Conservation (phyloP, 2,888 invertebrate species). For the Resseliella maxima region DNA sequence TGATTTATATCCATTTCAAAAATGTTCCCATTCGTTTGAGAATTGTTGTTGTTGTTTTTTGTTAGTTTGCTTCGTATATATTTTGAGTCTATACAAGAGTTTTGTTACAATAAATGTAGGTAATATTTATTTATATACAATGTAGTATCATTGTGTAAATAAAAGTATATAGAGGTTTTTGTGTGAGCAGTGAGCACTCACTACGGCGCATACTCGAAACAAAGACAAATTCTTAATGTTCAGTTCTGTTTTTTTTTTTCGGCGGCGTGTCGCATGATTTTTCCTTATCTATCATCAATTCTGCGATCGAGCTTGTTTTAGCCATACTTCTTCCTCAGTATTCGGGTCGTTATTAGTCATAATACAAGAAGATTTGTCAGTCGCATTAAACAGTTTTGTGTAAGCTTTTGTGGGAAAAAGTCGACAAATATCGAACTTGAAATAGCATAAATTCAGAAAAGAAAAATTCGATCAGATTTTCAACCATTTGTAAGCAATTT, state of each 20-base stretch:
- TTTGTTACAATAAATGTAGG: constrained; percentile 35
- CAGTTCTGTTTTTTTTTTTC: not conserved
- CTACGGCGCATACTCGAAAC: constrained; percentile 53
- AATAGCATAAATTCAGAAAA: not conserved
- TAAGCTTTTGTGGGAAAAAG: constrained; percentile 49
- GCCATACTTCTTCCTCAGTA: not conserved
- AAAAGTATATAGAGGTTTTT: constrained; percentile 12
- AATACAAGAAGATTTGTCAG: not conserved
- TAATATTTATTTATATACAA: constrained; percentile 46
- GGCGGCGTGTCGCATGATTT: constrained; percentile 54
- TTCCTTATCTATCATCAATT: constrained; percentile 53
- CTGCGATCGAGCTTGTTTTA: constrained; percentile 15
- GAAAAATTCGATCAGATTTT: not conserved
- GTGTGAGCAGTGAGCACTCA: not conserved
- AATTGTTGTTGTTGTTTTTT: not conserved
- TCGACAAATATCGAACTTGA: not conserved
- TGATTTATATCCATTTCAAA: constrained; percentile 35
- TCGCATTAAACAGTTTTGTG: constrained; percentile 24
- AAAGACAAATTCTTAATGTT: constrained; percentile 19
- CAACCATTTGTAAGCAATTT: not conserved
- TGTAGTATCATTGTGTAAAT: constrained; percentile 52
- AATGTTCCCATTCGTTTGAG: not conserved
- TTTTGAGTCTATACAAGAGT: not conserved
- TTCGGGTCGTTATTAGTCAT: not conserved
- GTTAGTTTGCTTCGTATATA: not conserved